Evolutionary conservation across 2,888 invertebrate genomes (phyloP), one percentile per base, ranked within the genome.

Genomic region (Heliconius aoede): DNA sequence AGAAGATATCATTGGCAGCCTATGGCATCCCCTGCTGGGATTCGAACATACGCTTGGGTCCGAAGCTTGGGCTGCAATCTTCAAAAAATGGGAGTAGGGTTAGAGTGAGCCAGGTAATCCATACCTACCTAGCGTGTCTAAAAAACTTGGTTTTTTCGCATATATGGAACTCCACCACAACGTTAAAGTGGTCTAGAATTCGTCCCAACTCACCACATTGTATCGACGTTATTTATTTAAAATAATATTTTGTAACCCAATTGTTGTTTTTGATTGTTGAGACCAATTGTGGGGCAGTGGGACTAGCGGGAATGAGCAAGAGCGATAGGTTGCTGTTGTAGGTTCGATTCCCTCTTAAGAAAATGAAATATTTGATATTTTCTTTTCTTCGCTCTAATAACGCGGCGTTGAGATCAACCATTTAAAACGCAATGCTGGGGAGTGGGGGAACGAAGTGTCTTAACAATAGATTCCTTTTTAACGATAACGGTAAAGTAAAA

Each of bases 81-180:
- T 32, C 32, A 8, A 32, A 32, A 8, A 7, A 32, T 32, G 8
- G 32, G 32, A 3, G 32, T 32, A 32, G 32, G 32, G 32, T 8
- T 32, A 32, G 7, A 9, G 32, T 7, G 32, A 8, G 32, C 1
- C 32, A 30, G 32, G 32, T 32, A 8, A 8, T 32, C 32, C 7
- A 8, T 7, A 32, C 32, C 32, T 2, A 32, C 32, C 32, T 8
- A n/a, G n/a, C n/a, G n/a, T n/a, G n/a, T n/a, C n/a, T 32, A 32
- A 65, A 36, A 65, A 62, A 60, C 32, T n/a, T n/a, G 11, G 64
- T 24, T 65, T 11, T 65, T 65, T 65, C 24, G 65, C 36, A 40
- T 11, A 65, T 24, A 65, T 36, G 32, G 13, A 32, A 11, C 64
- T 64, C 24, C 7, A 65, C 32, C 65, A 65, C 65, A 46, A 21